Evolutionary conservation across 2,888 invertebrate species (phyloP), one percentile per base, ranked within the genome.

Genomic region (Fragum whitleyi): DNA sequence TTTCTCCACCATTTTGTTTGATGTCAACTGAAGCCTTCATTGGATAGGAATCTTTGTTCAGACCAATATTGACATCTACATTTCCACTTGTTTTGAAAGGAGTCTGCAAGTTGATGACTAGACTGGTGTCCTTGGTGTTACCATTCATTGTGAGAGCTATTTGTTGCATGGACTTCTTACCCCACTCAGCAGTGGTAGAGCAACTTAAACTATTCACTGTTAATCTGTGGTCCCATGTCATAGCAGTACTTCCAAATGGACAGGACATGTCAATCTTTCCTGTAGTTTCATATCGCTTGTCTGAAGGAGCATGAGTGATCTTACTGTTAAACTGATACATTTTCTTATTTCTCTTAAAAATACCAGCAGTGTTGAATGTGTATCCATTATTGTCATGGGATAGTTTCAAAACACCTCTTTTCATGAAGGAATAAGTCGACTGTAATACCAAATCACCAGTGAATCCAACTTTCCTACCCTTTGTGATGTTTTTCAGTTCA

Each of bases 191-290:
- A 23, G 82, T 77, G 0, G 87, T n/a, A 9, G 70, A 47, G 19
- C 88, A 80, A 16, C 59, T 70, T 21, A 89, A 55, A 36, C 77
- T 69, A 7, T 53, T 61, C 0, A 39, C 47, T 21, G 85, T 70
- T 39, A 81, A 83, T 26, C 68, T 76, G 71, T 90, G 90, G 51
- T 80, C 70, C 92, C 92, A 92, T 1, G 32, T 78, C n/a, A 85
- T 80, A 23, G 71, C 71, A 23, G 85, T 32, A 2, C 71, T 78
- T 36, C 79, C 78, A 61, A 62, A 55, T 32, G 90, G 89, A 28
- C 84, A 77, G 11, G 53, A 73, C 11, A 92, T 21, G 1, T 28
- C 74, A 16, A 91, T 36, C 7, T 83, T 79, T 7, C 91, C 91
- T n/a, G 74, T 86, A 74, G 87, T 90, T 21, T 81, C 81, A 21